Evolutionary conservation across 2,113 vertebrate species (phyloP).

Genomic region (Proteles cristata): DNA sequence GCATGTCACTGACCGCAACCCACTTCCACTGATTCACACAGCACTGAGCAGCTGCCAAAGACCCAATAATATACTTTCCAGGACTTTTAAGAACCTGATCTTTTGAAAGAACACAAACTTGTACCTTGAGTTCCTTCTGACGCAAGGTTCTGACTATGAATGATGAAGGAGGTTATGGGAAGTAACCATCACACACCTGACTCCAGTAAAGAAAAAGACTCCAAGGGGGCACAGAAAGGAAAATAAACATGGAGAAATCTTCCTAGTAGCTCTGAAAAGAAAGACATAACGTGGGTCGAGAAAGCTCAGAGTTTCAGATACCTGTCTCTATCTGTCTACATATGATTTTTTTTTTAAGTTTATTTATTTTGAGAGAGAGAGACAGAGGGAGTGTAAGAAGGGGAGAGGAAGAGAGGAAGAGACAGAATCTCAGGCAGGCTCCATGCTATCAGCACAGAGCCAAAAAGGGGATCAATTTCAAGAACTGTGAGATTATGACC

Average conservation of each 20-base stretch:
- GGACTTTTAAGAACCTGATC: neutral
- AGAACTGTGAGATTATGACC: no score
- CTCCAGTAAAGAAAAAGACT: neutral
- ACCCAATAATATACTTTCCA: neutral
- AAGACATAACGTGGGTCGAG: neutral
- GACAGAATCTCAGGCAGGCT: no score
- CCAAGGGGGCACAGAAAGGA: neutral
- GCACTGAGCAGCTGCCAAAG: neutral
- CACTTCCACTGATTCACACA: neutral
- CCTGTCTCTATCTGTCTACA: neutral
- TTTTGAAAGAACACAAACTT: neutral
- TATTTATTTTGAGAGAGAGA: no score
- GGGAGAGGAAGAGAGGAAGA: no score
- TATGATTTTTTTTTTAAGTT: no score
- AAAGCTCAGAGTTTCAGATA: constrained; percentile 8
- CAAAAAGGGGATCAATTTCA: no score
- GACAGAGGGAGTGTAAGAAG: no score
- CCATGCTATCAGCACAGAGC: no score
- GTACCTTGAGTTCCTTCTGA: neutral
- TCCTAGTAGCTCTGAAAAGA: neutral
- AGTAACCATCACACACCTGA: neutral
- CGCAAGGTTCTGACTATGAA: neutral
- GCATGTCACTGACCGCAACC: no score
- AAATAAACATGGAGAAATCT: neutral
- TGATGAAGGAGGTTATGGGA: neutral